Percentiles rank a stretch among this genome's conserved stretches.
phyloP scores from a whole-genome alignment of 2,888 invertebrate species.

The Spialia ferax region DNA sequence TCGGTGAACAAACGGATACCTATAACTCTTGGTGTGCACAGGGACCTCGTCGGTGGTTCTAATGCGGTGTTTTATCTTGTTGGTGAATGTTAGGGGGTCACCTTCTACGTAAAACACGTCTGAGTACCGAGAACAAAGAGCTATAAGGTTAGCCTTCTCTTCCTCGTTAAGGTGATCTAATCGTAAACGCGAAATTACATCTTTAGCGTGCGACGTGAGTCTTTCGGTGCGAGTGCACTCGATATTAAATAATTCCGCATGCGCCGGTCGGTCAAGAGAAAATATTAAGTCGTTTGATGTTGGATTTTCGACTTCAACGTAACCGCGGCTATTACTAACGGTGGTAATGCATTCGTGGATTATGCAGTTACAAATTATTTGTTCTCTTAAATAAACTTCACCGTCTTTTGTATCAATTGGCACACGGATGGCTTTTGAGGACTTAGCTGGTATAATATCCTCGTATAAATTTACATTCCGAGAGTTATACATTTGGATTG shows the following conservation, averaged over 20 bases:
- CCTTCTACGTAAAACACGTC: slow-evolving; percentile 38
- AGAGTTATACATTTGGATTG: slow-evolving; percentile 45
- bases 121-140: slow-evolving; percentile 17
- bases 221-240: slow-evolving; percentile 33
- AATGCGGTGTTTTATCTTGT: slow-evolving; percentile 36
- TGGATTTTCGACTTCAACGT: slow-evolving; percentile 41
- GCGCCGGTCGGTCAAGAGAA: slow-evolving; percentile 37
- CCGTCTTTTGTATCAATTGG: slow-evolving; percentile 44
- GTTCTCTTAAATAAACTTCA: slow-evolving; percentile 40
- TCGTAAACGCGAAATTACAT: slow-evolving; percentile 17
- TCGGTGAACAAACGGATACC: slow-evolving; percentile 38
- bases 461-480: slow-evolving; percentile 48
- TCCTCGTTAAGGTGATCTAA: slow-evolving; percentile 21
- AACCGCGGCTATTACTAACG: slow-evolving; percentile 32
- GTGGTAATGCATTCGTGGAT: slow-evolving; percentile 40
- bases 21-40: slow-evolving; percentile 41
- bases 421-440: slow-evolving; percentile 43
- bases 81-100: slow-evolving; percentile 31
- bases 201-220: slow-evolving; percentile 4
- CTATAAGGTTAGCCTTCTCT: slow-evolving; percentile 4
- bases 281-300: slow-evolving; percentile 43
- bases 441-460: slow-evolving; percentile 44
- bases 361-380: slow-evolving; percentile 38
- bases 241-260: slow-evolving; percentile 36
- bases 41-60: slow-evolving; percentile 38